phyloP scores from a whole-genome alignment of 2,797 vertebrate genomes.

The Parauchenoglanis punctatus region DNA sequence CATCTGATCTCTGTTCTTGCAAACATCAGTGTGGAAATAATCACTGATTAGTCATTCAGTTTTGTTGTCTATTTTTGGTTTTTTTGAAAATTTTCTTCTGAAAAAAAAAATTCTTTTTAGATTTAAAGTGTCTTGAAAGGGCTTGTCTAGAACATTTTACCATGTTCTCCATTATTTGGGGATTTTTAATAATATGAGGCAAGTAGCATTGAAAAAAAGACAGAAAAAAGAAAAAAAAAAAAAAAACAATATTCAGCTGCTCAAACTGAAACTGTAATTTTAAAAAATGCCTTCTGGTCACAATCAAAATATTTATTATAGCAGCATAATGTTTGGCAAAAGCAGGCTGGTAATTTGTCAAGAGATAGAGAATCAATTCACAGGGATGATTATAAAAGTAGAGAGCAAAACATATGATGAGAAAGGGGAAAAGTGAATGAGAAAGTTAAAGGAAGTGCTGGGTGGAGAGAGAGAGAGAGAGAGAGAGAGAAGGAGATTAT shows the following conservation, averaged over 20 bases:
- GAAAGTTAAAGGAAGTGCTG: neutral
- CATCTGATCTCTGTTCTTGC: neutral
- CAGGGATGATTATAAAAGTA: conserved; percentile 40
- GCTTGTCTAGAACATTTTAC: neutral
- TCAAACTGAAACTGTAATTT: conserved; percentile 27
- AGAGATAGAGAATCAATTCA: conserved; percentile 36
- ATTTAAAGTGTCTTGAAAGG: neutral
- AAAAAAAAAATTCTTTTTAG: no score
- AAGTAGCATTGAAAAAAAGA: neutral
- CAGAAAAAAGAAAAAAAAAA: neutral
- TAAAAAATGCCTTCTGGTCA: conserved; percentile 47
- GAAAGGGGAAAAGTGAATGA: neutral
- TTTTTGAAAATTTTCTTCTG: neutral
- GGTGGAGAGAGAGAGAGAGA: neutral
- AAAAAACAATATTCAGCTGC: neutral
- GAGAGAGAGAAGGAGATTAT: conserved; percentile 6
- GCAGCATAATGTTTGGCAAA: conserved; percentile 40
- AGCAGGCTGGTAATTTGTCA: conserved; percentile 43
- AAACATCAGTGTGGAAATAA: neutral
- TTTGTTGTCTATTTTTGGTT: neutral
- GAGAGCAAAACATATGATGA: neutral
- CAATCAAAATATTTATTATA: conserved; percentile 36
- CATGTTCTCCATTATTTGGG: neutral
- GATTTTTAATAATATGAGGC: conserved; percentile 5
- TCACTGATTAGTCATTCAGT: neutral